Conservation (phyloP, 1,140 invertebrate species). For the Choristoneura fumiferana region DNA sequence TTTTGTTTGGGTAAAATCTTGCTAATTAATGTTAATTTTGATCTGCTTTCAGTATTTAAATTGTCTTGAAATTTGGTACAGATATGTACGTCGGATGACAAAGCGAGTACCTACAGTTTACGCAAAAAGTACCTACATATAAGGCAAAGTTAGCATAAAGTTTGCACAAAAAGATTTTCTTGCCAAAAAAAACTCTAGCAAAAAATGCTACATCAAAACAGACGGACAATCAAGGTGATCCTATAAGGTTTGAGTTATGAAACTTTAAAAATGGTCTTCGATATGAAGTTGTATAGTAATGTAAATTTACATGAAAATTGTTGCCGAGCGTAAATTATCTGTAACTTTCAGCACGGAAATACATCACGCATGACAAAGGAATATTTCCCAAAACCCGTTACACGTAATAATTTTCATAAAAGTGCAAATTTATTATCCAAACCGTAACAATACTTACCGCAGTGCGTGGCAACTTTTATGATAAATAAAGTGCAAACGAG, state of each 20-base stretch:
- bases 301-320: not conserved
- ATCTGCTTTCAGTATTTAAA: no score
- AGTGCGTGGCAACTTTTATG: not conserved
- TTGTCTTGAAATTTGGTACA: no score
- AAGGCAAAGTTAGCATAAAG: no score
- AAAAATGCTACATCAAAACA: no score
- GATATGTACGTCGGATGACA: no score
- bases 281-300: not conserved
- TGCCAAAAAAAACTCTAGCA: no score
- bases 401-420: not conserved
- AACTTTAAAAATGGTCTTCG: not conserved
- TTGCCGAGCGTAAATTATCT: not conserved
- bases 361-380: not conserved
- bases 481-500: constrained; percentile 3
- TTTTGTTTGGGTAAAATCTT: no score
- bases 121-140: no score
- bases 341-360: not conserved
- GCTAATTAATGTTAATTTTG: no score
- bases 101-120: no score
- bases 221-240: not conserved
- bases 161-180: no score
- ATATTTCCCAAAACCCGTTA: not conserved
- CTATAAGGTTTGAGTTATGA: no score
- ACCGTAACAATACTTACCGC: not conserved
- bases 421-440: not conserved